Evolutionary conservation across 1,140 invertebrate species (phyloP).

Genomic region (Drosophila santomea): DNA sequence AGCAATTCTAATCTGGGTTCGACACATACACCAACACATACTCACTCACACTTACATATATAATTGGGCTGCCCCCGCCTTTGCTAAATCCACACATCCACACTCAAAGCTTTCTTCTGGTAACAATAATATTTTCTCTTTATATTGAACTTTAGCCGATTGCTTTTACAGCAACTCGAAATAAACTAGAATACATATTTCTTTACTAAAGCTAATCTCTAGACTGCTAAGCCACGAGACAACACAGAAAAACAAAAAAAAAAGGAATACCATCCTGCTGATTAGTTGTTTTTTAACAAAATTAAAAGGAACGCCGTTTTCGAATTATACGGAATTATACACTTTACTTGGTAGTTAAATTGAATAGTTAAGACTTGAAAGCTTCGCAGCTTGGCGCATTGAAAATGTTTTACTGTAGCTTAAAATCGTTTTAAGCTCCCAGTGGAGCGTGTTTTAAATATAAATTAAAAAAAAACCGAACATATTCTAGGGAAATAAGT

Average conservation of each 20-base stretch:
- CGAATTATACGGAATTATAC: constrained; percentile 69
- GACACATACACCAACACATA: constrained; percentile 16
- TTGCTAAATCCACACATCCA: constrained; percentile 59
- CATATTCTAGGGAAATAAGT: constrained; percentile 55
- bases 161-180: constrained; percentile 73
- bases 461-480: constrained; percentile 21
- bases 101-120: constrained; percentile 80
- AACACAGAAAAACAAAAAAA: constrained; percentile 16
- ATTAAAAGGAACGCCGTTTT: constrained; percentile 50
- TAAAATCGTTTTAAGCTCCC: constrained; percentile 68
- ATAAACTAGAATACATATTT: constrained; percentile 49
- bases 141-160: constrained; percentile 64
- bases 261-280: constrained; percentile 44
- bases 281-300: constrained; percentile 59
- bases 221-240: constrained; percentile 69
- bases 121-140: constrained; percentile 82
- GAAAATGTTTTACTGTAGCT: constrained; percentile 80
- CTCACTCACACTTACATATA: background rate
- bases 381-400: constrained; percentile 71
- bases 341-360: constrained; percentile 66
- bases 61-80: constrained; percentile 61
- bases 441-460: constrained; percentile 61
- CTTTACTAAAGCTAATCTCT: constrained; percentile 69
- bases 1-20: constrained; percentile 29
- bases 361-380: constrained; percentile 72